Evolutionary conservation across 2,797 vertebrate genomes (phyloP), one percentile per base, ranked within the genome.

Genomic region (Tadarida brasiliensis): DNA sequence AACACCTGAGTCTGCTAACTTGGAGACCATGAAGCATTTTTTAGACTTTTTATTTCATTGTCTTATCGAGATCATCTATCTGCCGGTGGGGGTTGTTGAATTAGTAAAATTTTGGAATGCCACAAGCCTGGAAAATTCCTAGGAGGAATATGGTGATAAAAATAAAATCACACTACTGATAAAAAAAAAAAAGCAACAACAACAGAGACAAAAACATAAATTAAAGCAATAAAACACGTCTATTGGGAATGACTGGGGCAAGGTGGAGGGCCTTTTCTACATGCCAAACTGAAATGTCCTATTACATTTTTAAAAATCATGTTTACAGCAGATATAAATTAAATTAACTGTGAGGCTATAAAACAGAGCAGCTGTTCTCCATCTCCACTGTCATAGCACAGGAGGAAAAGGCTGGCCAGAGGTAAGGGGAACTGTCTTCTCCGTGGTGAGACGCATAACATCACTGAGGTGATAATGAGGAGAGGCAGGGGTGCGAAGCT

Each of bases 281-380:
- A 91, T 94, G 95, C 92, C 96, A 68, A 82, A 91, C 90, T 96
- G 95, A 94, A 96, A 90, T 92, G 71, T 92, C 93, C 85, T 96
- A 93, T 85, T 73, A 78, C 57, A 28, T 80, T 92, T 81, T 81
- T 33, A 96, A 92, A 68, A 91, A 94, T 82, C 56, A 30, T 68
- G 54, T 94, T 96, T 91, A 96, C 24, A 83, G 81, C 70, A 81
- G 84, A 87, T 80, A 95, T 93, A 96, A 95, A 97, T 94, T 97
- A 96, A 96, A 88, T 92, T 81, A 95, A 95, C 51, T 85, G 81
- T 12, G 33, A 78, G 86, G 51, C 71, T 19, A 70, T 94, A 94
- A 95, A 95, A 73, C 17, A 91, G 54, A 94, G 59, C 92, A 94
- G 88, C 92, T 97, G 94, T 68, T 94, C 54, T 94, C 54, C 16